phyloP scores from a whole-genome alignment of 2,113 vertebrate genomes.

The Leucosticte australis region DNA sequence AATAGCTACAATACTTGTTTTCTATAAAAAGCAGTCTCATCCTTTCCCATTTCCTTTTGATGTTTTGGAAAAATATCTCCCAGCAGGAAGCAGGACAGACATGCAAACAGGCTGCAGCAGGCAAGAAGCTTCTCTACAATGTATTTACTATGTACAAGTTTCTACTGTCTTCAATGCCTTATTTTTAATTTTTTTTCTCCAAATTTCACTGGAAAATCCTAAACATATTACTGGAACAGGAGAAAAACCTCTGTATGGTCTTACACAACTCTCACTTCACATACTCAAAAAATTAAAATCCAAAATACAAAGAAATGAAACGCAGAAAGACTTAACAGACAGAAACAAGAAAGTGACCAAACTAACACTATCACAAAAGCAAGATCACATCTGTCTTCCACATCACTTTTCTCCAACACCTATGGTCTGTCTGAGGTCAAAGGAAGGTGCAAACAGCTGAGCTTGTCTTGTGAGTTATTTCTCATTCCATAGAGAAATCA shows the following conservation, averaged over 20 bases:
- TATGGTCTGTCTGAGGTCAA: background rate
- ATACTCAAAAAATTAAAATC: background rate
- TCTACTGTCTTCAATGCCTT: background rate
- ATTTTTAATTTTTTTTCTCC: background rate
- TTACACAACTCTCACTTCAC: background rate
- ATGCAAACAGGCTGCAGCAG: background rate
- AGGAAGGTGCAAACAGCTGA: background rate
- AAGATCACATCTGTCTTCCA: background rate
- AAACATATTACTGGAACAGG: background rate
- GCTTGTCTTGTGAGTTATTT: background rate
- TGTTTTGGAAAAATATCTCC: slow-evolving; percentile 48
- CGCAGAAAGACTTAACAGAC: background rate
- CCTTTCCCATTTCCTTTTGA: slow-evolving; percentile 61
- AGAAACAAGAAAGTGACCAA: background rate
- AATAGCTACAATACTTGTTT: background rate
- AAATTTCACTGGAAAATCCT: background rate
- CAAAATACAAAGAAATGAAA: background rate
- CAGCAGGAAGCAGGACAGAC: slow-evolving; percentile 58
- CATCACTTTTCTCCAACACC: background rate
- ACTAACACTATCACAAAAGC: background rate
- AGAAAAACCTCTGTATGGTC: background rate
- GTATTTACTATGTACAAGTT: background rate
- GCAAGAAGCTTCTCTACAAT: background rate
- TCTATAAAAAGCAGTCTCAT: slow-evolving; percentile 49
- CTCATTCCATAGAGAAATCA: background rate